Conservation (phyloP, 2,888 invertebrate genomes). For the Stictocephala bisonia region DNA sequence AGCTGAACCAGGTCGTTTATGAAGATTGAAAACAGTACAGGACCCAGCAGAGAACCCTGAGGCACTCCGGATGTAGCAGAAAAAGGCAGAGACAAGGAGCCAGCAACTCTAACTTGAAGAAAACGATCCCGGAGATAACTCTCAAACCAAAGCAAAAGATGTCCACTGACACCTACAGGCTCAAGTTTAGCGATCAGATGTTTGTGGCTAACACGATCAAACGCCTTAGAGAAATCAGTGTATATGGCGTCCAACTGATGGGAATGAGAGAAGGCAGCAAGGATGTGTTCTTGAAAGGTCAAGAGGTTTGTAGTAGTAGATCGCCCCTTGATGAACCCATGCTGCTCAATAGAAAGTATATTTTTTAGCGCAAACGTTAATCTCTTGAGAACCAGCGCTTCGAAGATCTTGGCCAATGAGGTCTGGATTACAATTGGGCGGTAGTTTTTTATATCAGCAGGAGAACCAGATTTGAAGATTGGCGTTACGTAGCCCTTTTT, state of each 20-base stretch:
- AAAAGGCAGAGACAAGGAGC: not conserved
- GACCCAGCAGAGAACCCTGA: slow-evolving; percentile 8
- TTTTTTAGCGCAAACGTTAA: not conserved
- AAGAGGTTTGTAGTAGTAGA: not conserved
- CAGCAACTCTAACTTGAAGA: not conserved
- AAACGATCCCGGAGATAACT: not conserved
- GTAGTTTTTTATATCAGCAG: slow-evolving; percentile 3
- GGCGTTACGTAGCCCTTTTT: not conserved
- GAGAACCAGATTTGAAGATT: not conserved
- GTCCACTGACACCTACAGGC: not conserved
- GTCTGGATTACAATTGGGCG: not conserved
- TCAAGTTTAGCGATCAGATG: not conserved
- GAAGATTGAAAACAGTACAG: not conserved
- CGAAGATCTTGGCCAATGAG: not conserved
- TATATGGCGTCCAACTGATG: not conserved
- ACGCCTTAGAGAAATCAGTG: too few species aligned
- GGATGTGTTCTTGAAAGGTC: not conserved
- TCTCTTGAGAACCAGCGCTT: not conserved
- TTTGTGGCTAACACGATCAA: not conserved
- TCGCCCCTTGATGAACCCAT: not conserved
- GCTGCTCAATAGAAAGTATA: not conserved
- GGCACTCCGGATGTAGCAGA: not conserved
- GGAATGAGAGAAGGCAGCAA: not conserved
- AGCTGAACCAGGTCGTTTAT: not conserved
- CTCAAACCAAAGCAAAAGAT: not conserved